phyloP scores from a whole-genome alignment of 2,797 vertebrate species.

The Pseudomugil tenellus region DNA sequence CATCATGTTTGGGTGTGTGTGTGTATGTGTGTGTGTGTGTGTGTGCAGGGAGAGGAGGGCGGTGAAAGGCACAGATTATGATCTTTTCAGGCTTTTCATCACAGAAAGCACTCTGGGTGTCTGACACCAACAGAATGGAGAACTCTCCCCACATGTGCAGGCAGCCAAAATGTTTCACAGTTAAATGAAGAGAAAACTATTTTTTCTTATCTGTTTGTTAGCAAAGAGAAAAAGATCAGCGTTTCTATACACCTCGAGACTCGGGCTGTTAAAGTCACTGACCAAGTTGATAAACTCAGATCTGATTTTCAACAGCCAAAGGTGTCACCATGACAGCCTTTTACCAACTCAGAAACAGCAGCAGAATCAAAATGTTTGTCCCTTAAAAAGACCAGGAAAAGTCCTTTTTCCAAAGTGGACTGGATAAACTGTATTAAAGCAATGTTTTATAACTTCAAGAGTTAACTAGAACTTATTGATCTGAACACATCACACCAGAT shows the following conservation, averaged over 20 bases:
- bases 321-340: not conserved
- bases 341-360: not conserved
- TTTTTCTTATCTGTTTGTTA: not conserved
- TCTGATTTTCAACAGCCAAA: not conserved
- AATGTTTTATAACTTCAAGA: not conserved
- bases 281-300: not conserved
- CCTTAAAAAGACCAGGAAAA: too few relatives aligned
- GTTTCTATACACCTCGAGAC: too few relatives aligned
- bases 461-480: not conserved
- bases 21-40: slow-evolving; percentile 1
- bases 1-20: not conserved
- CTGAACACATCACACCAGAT: not conserved
- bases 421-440: too few relatives aligned
- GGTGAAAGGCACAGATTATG: slow-evolving; percentile 65
- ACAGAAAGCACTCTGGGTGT: slow-evolving; percentile 42
- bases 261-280: not conserved
- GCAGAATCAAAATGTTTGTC: too few relatives aligned
- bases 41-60: slow-evolving; percentile 46
- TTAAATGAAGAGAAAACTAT: not conserved
- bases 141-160: not conserved
- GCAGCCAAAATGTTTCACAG: slow-evolving; percentile 10
- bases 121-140: slow-evolving; percentile 30
- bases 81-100: slow-evolving; percentile 63
- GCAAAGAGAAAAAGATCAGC: not conserved
- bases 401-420: too few relatives aligned